A percentile compares a stretch with the other conserved stretches of the same genome.
Evolutionary conservation across 1,140 invertebrate species (phyloP).

Genomic region (Eriocheir sinensis): DNA sequence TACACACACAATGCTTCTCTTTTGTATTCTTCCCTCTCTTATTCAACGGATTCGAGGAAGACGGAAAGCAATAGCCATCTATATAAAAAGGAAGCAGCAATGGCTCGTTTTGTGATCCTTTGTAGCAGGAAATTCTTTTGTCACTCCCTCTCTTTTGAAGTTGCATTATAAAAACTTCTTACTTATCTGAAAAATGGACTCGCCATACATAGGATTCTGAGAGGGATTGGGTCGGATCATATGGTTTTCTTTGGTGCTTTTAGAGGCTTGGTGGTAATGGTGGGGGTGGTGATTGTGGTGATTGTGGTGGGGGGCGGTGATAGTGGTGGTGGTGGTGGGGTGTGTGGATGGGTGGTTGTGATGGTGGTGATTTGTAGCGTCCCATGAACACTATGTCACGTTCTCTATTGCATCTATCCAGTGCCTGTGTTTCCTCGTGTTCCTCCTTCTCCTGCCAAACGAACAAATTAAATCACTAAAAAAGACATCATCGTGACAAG

Average conservation of each 20-base stretch:
- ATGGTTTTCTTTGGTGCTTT: background rate
- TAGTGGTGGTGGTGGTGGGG: background rate
- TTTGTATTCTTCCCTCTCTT: no score
- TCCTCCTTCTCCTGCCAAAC: background rate
- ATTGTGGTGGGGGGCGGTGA: background rate
- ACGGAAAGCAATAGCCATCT: background rate
- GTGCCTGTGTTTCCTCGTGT: background rate
- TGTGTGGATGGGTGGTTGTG: no score
- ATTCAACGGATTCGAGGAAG: background rate
- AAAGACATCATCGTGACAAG: no score
- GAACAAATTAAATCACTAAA: no score
- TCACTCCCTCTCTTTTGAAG: background rate
- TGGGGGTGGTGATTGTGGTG: background rate
- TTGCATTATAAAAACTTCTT: background rate
- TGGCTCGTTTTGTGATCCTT: constrained; percentile 1
- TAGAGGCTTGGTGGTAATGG: background rate
- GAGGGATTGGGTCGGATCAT: no score
- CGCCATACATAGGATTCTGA: background rate
- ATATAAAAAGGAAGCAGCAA: background rate
- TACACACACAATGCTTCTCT: no score
- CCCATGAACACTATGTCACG: background rate
- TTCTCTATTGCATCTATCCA: background rate
- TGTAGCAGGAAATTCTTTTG: background rate
- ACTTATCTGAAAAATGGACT: constrained; percentile 4
- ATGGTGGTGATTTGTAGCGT: background rate